Evolutionary conservation across 2,797 vertebrate genomes (phyloP).

Genomic region (Odontamblyopus rebecca): DNA sequence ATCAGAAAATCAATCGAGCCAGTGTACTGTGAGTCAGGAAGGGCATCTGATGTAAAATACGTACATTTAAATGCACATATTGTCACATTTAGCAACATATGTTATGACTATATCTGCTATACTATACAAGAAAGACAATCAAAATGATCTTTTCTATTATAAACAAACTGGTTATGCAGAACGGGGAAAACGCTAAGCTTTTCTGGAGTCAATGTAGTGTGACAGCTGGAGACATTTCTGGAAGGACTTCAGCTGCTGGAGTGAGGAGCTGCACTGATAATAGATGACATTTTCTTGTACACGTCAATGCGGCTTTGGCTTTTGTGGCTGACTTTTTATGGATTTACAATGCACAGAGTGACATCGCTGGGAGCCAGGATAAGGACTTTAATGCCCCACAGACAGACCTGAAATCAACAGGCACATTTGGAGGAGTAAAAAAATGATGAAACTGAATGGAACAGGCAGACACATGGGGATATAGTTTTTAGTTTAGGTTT

Average conservation of each 20-base stretch:
- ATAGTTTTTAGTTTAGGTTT: too few relatives aligned
- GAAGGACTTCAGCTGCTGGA: slow-evolving; percentile 15
- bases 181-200: slow-evolving; percentile 18
- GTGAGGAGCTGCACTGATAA: slow-evolving; percentile 14
- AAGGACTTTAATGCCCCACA: background rate
- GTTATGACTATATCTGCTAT: background rate
- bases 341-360: slow-evolving; percentile 11
- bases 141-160: slow-evolving; percentile 9
- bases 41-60: slow-evolving; percentile 48
- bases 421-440: background rate
- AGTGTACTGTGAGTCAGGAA: slow-evolving; percentile 25
- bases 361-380: slow-evolving; percentile 10
- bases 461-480: background rate
- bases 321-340: slow-evolving; percentile 16
- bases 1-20: background rate
- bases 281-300: slow-evolving; percentile 25
- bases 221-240: slow-evolving; percentile 18
- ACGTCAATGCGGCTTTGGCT: slow-evolving; percentile 23
- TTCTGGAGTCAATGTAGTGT: slow-evolving; percentile 17
- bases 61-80: background rate
- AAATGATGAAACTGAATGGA: background rate
- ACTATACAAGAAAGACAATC: background rate
- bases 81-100: background rate
- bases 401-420: background rate
- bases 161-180: slow-evolving; percentile 15